Percentiles rank a stretch among this genome's conserved stretches.
Evolutionary conservation across 2,113 vertebrate species (phyloP).

Genomic region (Seriola aureovittata): DNA sequence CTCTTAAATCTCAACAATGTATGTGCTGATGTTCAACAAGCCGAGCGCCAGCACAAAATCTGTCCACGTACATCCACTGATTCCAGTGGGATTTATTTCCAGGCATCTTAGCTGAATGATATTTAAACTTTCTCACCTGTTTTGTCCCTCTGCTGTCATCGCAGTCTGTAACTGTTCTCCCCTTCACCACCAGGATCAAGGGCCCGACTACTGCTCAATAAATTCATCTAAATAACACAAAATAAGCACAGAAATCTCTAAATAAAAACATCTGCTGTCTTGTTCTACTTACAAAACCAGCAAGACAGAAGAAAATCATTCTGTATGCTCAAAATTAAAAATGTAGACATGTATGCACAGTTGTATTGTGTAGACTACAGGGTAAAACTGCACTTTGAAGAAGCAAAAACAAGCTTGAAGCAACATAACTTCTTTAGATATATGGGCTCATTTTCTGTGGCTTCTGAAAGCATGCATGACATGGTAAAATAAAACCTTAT

Average conservation of each 20-base stretch:
- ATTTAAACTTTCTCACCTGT: not conserved
- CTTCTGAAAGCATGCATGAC: too few species aligned
- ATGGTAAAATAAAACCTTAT: too few species aligned
- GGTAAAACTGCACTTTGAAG: too few species aligned
- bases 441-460: too few species aligned
- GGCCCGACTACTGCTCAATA: not conserved
- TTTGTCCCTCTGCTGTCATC: not conserved
- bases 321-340: too few species aligned
- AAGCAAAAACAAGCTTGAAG: too few species aligned
- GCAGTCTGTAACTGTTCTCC: not conserved
- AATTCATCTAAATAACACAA: not conserved
- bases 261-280: not conserved
- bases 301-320: too few species aligned
- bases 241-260: not conserved
- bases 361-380: too few species aligned
- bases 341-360: too few species aligned
- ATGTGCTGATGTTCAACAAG: not conserved
- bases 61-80: not conserved
- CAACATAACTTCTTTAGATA: too few species aligned
- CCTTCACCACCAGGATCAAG: not conserved
- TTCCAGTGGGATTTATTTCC: not conserved
- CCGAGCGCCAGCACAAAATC: not conserved
- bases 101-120: not conserved
- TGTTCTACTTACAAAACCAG: not conserved
- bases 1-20: conserved; percentile 3